Evolutionary conservation across 1,140 invertebrate species (phyloP), one percentile per base, ranked within the genome.

Genomic region (Protaetia brevitarsis): DNA sequence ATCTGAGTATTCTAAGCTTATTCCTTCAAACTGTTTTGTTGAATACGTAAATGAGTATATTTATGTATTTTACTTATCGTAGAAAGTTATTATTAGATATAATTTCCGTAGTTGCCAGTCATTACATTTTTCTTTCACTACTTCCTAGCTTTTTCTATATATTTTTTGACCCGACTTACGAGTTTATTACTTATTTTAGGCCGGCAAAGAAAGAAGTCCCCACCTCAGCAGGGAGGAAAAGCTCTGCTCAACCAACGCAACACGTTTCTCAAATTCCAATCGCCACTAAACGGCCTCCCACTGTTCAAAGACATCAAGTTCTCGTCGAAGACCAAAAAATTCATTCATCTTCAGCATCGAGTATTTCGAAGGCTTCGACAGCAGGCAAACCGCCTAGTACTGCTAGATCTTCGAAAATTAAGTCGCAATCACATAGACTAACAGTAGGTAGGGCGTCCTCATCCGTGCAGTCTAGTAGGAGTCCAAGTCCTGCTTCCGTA

Each of bases 391-490:
- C 28, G 26, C 16, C 41, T 0, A 10, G 19, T 21, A 51, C 41
- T 3, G 41, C 41, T 19, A 59, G 19, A 59, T 1, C 57, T 6
- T 59, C 26, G 13, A 59, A 21, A 23, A n/a, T 13, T 11, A 59
- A 59, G 30, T 11, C 27, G 23, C 26, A 59, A 31, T 27, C 29
- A 11, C 23, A 59, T 59, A 70, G 67, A 36, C 41, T 69, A 13
- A 57, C 62, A 21, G 29, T 63, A 28, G 23, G 30, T 37, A 30
- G 59, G 16, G 13, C 31, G 30, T 7, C 3, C 56, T 16, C 63
- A 7, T 59, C 57, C 13, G 30, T 11, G 16, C 57, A 59, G 7
- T 59, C 58, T 11, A 66, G 60, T 41, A 64, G 51, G 10, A 61
- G 61, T 7, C 19, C 57, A 16, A 28, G 65, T 26, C 37, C 65